Conservation (phyloP, 2,797 vertebrate species). For the Bufotes viridis region DNA sequence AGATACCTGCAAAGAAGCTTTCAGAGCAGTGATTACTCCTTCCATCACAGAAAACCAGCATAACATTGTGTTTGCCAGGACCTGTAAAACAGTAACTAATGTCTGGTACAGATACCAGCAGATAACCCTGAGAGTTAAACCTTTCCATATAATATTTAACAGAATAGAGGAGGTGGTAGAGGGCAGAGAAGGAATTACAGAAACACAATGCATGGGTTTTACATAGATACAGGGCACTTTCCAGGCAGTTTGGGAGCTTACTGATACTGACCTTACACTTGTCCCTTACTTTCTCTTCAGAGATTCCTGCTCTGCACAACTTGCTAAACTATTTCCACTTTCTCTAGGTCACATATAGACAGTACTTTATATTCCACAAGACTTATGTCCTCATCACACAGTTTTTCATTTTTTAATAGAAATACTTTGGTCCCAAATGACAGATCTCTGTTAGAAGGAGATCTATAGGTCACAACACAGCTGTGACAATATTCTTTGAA, state of each 20-base stretch:
- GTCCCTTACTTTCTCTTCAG: conserved; percentile 45
- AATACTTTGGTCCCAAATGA: conserved; percentile 18
- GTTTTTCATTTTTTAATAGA: conserved; percentile 1
- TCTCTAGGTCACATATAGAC: conserved; percentile 48
- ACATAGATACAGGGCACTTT: conserved; percentile 31
- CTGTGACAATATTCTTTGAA: conserved; percentile 2
- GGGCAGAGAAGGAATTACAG: conserved; percentile 39
- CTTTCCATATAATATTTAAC: neutral
- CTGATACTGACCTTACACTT: conserved; percentile 26
- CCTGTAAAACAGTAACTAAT: conserved; percentile 30
- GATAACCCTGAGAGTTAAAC: conserved; percentile 39
- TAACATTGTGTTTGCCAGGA: conserved; percentile 20
- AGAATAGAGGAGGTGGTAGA: conserved; percentile 31
- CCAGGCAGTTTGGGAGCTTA: conserved; percentile 39
- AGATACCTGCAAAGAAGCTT: conserved; percentile 35
- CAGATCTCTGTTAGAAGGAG: conserved; percentile 10
- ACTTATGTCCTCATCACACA: conserved; percentile 20
- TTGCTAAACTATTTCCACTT: conserved; percentile 45
- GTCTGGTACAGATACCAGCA: conserved; percentile 28
- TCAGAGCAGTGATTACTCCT: conserved; percentile 56
- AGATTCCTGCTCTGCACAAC: conserved; percentile 60
- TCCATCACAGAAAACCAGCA: conserved; percentile 36
- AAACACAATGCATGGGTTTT: conserved; percentile 32
- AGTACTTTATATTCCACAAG: conserved; percentile 32
- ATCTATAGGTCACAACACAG: conserved; percentile 27